Base-by-base conservation (phyloP, 2,888 invertebrate species). In the Periphyllus acericola region DNA sequence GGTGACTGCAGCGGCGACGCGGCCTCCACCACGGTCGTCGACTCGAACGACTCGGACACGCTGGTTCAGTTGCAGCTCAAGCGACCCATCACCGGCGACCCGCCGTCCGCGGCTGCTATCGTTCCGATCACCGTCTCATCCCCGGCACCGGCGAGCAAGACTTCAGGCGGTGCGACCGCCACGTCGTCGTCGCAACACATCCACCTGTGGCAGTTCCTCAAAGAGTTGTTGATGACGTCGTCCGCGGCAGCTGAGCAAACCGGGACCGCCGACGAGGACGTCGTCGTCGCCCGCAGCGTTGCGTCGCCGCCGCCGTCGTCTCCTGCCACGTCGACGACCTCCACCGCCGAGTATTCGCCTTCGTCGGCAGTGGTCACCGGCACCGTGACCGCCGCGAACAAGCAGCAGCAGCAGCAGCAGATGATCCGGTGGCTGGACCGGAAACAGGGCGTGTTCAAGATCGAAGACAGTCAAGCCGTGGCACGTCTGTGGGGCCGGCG, bases 181-280 rank as follows among this genome's bases (percentile, higher is more conserved):
- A 60, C 40, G 81, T 40, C 74, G 32, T 94, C 95, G 80, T 95
- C 96, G 89, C 96, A 97, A 0, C 98, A 98, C 92, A 99, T 99
- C 90, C 99, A 99, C 92, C 93, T 99, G 79, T 99, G 99, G 99
- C 99, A 99, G 92, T 99, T 99, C 92, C 93, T 99, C 85, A 98
- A 98, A 92, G 99, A 99, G 92, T 94, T 99, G 29, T 93, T 99
- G 72, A 74, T 29, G 19, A 34, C 68, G 3, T 68, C 72, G 17
- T 29, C 83, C 9, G 34, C 52, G 34, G 76, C 85, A 29, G 60
- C 83, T 6, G 74, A 72, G 2, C 46, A 21, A 25, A 29, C n/a
- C 68, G 11, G 9, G 11, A 11, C 68, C n/a, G 68, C 29, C n/a
- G 68, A 29, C n/a, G 68, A 66, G 25, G 25, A 72, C 52, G 5